Conservation (phyloP, 2,888 invertebrate species). For the Dicycla oo region DNA sequence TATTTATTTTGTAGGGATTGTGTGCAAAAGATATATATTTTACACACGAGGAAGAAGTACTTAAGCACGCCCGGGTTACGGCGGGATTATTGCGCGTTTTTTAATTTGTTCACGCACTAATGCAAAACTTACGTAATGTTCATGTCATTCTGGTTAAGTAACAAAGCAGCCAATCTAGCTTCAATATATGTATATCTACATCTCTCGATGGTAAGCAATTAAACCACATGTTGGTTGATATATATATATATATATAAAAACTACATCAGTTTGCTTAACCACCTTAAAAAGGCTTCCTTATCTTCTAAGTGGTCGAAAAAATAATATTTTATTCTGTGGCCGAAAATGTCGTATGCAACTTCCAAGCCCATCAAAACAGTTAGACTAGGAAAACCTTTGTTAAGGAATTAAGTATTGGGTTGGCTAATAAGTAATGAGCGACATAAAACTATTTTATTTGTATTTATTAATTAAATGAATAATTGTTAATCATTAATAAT, state of each 20-base stretch:
- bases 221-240: not conserved
- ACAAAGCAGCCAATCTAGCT: not conserved
- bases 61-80: slow-evolving; percentile 9
- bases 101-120: not conserved
- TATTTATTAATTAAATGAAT: too few species aligned
- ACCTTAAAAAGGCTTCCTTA: not conserved
- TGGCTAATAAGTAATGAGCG: too few species aligned
- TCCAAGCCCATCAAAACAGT: not conserved
- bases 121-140: not conserved
- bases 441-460: too few species aligned
- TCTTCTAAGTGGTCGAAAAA: too few species aligned
- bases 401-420: not conserved
- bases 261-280: too few species aligned
- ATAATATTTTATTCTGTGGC: not conserved
- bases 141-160: not conserved
- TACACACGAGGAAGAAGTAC: slow-evolving; percentile 8
- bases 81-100: too few species aligned
- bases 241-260: too few species aligned
- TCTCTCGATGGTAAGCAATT: not conserved
- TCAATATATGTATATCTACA: too few species aligned
- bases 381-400: not conserved
- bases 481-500: too few species aligned
- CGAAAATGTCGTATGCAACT: not conserved
- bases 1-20: slow-evolving; percentile 19
- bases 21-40: slow-evolving; percentile 25